Base-by-base conservation (phyloP, 2,797 vertebrate species). In the Smutsia temminckii region DNA sequence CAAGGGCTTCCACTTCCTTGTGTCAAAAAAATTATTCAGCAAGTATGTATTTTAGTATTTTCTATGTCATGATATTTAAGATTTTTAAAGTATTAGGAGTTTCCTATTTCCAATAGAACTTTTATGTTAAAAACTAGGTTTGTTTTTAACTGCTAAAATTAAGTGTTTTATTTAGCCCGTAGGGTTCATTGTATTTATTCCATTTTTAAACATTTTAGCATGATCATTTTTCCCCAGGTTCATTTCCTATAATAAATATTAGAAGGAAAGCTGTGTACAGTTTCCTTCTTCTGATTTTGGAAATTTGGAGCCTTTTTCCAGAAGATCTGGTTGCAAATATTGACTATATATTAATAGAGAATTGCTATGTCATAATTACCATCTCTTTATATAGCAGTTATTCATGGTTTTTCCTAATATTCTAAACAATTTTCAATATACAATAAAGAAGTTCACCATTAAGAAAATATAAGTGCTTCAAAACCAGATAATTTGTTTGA, bases 21-120 rank as follows among this genome's bases (percentile, higher is more conserved):
- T 96, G 99, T 99, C 85, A 99, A 99, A 98, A 99, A 98, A 98
- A 99, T 99, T 95, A 99, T 99, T 96, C 98, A 98, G 74, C 99
- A 99, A 98, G 99, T 99, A 98, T 61, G 97, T 98, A 63, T 94
- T 53, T 71, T 83, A 66, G 6, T 93, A 79, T 91, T 77, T 57
- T 59, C 34, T 71, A 2, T 88, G 17, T 71, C n/a, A 17, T 53
- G 12, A 14, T 80, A 64, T 90, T 93, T 75, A 32, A 49, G 68
- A 25, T 57, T 92, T 57, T 83, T 75, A 16, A 89, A 63, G 51
- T 89, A 0, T 85, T 27, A 55, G 37, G 69, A n/a, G 17, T 87
- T 79, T 75, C 14, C 46, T 92, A 3, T 80, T 89, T 89, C 63
- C 34, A 80, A 16, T 46, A 85, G 68, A 86, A 72, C 75, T 79